These are phyloP conservation scores for Heteronetta atricapilla DNA, from an alignment of 2,113 vertebrate species.

Conservation along the genomic window DNA sequence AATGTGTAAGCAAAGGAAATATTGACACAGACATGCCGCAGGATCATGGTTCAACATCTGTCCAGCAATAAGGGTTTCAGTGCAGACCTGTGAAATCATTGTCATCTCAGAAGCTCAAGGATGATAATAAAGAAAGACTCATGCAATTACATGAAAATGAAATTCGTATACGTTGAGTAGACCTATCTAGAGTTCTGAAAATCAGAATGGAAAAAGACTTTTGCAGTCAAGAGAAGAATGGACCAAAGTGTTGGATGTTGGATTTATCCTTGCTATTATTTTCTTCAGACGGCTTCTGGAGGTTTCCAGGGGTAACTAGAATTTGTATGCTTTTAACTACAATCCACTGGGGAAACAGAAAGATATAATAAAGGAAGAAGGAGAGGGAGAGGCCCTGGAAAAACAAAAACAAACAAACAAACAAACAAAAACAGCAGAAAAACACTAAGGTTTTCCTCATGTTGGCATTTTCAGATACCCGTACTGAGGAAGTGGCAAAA, in stretches of 20 bases:
- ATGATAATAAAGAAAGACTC: background rate
- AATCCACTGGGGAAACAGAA: background rate
- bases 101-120: background rate
- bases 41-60: background rate
- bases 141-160: background rate
- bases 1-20: background rate
- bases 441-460: background rate
- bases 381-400: background rate
- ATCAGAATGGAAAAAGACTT: background rate
- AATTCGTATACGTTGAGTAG: background rate
- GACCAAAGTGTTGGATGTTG: background rate
- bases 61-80: background rate
- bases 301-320: background rate
- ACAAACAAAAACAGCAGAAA: background rate
- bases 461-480: background rate
- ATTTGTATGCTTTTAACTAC: background rate
- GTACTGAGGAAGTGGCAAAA: background rate
- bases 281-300: background rate
- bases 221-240: background rate
- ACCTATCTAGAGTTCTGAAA: background rate
- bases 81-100: background rate
- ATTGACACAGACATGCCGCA: background rate
- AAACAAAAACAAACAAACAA: background rate
- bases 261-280: background rate
- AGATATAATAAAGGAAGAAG: background rate